Base-by-base conservation (phyloP, 2,888 invertebrate species). In the Cryptus armator region DNA sequence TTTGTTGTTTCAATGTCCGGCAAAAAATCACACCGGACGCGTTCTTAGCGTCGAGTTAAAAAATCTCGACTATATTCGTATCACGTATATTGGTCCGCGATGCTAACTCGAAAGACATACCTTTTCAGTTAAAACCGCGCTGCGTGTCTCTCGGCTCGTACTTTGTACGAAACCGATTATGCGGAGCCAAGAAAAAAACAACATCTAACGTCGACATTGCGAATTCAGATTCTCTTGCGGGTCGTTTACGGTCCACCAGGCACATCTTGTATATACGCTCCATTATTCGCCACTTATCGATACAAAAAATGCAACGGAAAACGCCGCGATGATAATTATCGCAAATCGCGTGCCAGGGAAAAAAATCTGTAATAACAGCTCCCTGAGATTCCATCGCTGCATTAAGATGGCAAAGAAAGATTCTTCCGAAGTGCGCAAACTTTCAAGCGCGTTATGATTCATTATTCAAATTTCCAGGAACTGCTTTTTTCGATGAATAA, bases 41-140 rank as follows among this genome's bases (percentile, higher is more conserved):
- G 29, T 44, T 68, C 24, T 51, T 66, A 59, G 48, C 9, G 72
- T n/a, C 51, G 44, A 9, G 7, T 14, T 43, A 9, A 14, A 16
- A 51, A 66, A 46, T 76, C 16, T 66, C 43, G 66, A 7, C 3
- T 66, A 9, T 10, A 53, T 66, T 66, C 76, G 48, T 37, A 43
- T 76, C 66, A 76, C 76, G 66, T 76, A 66, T 48, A 48, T 37
- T 51, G 37, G 51, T 24, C 37, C 48, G 48, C 75, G 32, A 32
- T 32, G 37, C 64, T 10, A 51, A 16, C 48, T 44, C 37, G 16
- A 32, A 12, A 44, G 64, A 43, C 0, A 66, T 3, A 43, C 29
- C 10, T 16, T 64, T 64, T 51, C 48, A 32, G 48, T 64, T 19
- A 32, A n/a, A 29, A 14, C 19, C 12, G 19, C 37, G 10, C 48